Conservation (phyloP, 2,888 invertebrate species). For the Cataglyphis rosenhaueri region DNA sequence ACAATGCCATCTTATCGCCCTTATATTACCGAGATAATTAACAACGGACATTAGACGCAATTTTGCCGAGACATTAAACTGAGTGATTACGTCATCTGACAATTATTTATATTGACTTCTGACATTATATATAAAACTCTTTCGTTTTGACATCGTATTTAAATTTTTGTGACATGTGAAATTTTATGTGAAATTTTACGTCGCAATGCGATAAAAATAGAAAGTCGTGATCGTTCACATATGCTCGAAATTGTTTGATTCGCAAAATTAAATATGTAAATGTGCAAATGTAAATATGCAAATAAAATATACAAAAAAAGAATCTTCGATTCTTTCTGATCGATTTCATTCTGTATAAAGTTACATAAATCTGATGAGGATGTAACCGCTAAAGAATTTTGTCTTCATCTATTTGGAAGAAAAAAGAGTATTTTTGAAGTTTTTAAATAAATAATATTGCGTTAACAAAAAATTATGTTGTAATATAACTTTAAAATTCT, state of each 20-base stretch:
- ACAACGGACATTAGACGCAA: neutral
- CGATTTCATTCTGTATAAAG: neutral
- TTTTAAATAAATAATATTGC: neutral
- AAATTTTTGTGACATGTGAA: neutral
- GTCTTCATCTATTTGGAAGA: neutral
- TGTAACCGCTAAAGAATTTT: constrained; percentile 11
- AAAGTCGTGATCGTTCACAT: neutral
- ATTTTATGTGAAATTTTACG: neutral
- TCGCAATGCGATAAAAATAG: neutral
- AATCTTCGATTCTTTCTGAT: neutral
- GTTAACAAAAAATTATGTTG: neutral
- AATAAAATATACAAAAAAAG: neutral
- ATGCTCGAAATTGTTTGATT: neutral
- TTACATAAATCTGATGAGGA: constrained; percentile 1
- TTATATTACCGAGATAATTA: constrained; percentile 1
- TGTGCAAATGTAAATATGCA: neutral
- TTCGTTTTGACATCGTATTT: neutral
- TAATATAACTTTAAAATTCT: neutral
- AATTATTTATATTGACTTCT: constrained; percentile 1
- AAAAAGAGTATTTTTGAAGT: too few relatives aligned
- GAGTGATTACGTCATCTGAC: neutral
- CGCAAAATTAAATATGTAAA: neutral
- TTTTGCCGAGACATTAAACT: neutral
- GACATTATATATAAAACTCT: neutral
- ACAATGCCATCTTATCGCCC: neutral